phyloP scores from a whole-genome alignment of 1,140 invertebrate species.

The Drosophila navojoa region DNA sequence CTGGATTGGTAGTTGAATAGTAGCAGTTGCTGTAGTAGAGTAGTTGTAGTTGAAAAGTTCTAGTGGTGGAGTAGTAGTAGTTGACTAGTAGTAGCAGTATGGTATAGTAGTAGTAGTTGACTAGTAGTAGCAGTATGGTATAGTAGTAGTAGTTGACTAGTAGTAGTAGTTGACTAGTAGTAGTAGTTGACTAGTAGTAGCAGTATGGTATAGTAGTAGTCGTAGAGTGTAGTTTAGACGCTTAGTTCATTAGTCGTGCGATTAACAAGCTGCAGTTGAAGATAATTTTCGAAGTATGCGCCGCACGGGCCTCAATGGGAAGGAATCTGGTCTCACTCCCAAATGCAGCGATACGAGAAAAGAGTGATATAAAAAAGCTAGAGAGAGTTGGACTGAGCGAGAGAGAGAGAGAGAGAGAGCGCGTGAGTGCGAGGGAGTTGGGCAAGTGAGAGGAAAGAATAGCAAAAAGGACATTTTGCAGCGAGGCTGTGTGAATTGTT shows the following conservation, averaged over 20 bases:
- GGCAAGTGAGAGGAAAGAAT: neutral
- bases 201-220: neutral
- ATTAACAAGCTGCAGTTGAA: slow-evolving; percentile 14
- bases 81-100: no score
- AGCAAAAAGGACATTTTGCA: slow-evolving; percentile 9
- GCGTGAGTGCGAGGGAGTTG: neutral
- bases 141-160: no score
- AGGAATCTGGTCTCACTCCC: slow-evolving; percentile 7
- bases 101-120: no score
- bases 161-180: no score
- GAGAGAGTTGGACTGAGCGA: neutral
- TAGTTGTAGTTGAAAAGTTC: no score
- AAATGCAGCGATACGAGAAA: slow-evolving; percentile 1
- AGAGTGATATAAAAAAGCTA: neutral
- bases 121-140: no score
- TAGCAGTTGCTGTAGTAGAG: no score
- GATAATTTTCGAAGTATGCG: slow-evolving; percentile 32
- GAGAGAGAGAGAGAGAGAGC: neutral
- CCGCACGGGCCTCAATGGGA: slow-evolving; percentile 13
- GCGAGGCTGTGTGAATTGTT: slow-evolving; percentile 52
- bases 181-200: neutral
- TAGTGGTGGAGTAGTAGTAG: no score
- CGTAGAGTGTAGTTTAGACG: neutral
- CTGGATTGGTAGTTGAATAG: no score
- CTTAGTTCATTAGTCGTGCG: slow-evolving; percentile 29